Evolutionary conservation across 2,113 vertebrate species (phyloP).

Genomic region (Ptilonorhynchus violaceus): DNA sequence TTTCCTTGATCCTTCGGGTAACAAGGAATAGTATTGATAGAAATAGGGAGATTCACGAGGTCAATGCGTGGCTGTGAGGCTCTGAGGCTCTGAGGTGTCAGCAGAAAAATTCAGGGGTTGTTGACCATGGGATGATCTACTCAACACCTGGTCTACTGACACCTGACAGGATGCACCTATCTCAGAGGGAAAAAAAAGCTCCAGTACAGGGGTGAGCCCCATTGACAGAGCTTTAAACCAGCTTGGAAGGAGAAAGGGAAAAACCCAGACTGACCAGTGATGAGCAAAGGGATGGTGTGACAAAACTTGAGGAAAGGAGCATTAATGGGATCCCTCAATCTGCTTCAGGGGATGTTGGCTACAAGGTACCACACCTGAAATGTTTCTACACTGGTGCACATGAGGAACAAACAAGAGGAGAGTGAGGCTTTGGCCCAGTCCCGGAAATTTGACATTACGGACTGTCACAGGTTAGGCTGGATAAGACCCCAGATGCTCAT

Average conservation of each 20-base stretch:
- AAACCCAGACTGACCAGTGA: background rate
- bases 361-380: background rate
- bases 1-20: background rate
- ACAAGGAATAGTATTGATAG: background rate
- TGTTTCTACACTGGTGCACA: background rate
- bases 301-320: background rate
- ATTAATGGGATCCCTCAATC: background rate
- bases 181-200: background rate
- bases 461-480: too few species aligned
- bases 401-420: background rate
- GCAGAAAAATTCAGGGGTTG: background rate
- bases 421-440: too few species aligned
- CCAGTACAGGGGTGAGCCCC: too few species aligned
- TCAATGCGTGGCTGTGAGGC: background rate
- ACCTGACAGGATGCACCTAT: too few species aligned
- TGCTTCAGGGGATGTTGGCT: background rate
- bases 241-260: background rate
- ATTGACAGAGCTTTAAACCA: background rate
- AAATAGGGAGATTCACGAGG: background rate
- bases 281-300: background rate
- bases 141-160: background rate
- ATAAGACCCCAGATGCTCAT: too few species aligned
- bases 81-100: too few species aligned
- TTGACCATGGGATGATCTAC: background rate
- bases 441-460: accelerated